These are phyloP conservation scores for Spodoptera picta DNA, from an alignment of 2,888 invertebrate genomes.

Conservation along the genomic window DNA sequence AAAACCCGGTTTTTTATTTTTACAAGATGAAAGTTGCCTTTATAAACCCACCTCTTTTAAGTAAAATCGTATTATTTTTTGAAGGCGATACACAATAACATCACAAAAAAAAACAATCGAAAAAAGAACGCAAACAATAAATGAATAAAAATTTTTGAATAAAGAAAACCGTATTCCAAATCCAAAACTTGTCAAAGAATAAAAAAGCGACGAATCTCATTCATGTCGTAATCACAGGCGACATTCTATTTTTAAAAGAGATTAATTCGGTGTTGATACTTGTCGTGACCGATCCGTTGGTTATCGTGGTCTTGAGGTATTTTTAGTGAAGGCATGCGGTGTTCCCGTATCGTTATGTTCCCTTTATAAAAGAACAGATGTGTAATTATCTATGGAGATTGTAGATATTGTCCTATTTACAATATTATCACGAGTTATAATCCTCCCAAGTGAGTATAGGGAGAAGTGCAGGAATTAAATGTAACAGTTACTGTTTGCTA, in stretches of 20 bases:
- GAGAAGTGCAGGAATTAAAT: no score
- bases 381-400: constrained; percentile 28
- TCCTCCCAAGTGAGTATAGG: no score
- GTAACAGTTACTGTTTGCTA: no score
- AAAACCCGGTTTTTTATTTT: no score
- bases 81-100: no score
- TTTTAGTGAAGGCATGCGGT: constrained; percentile 50
- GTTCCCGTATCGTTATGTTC: constrained; percentile 26
- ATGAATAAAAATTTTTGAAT: constrained; percentile 1
- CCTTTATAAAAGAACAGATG: constrained; percentile 33
- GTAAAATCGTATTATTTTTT: no score
- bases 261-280: constrained; percentile 45
- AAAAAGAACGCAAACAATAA: background rate
- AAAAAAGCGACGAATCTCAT: constrained; percentile 1
- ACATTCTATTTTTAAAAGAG: constrained; percentile 36
- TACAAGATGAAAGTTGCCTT: no score
- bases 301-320: constrained; percentile 46
- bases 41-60: no score
- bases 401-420: no score
- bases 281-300: constrained; percentile 38
- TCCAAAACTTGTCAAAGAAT: background rate
- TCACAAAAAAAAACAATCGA: no score
- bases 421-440: no score
- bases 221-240: constrained; percentile 29
- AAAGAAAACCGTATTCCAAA: background rate